Percentiles rank a stretch among this genome's conserved stretches.
These are phyloP conservation scores for Anarhynchus alexandrinus DNA, from an alignment of 2,113 vertebrate species.

Conservation along the genomic window DNA sequence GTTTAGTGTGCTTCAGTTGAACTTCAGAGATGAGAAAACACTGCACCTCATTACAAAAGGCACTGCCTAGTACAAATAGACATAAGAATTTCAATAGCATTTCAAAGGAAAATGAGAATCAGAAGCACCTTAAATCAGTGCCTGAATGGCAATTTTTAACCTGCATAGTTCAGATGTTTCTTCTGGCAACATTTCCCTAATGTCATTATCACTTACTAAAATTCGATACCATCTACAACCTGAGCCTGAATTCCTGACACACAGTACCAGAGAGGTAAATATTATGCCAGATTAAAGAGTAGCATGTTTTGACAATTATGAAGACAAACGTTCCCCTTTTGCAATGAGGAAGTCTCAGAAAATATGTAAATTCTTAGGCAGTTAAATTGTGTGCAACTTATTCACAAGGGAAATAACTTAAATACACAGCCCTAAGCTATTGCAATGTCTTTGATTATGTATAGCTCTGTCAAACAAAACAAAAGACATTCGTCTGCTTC, in stretches of 20 bases:
- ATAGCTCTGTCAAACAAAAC: neutral
- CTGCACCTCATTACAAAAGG: neutral
- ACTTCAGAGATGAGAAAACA: neutral
- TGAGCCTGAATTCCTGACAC: conserved; percentile 49
- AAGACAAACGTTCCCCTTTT: conserved; percentile 22
- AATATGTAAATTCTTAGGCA: conserved; percentile 46
- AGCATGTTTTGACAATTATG: conserved; percentile 51
- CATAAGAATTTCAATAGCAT: neutral
- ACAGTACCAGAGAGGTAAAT: conserved; percentile 23
- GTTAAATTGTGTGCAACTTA: conserved; percentile 10
- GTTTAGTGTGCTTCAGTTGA: neutral
- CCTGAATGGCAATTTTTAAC: conserved; percentile 19
- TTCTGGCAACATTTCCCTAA: conserved; percentile 12
- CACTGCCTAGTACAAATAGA: neutral
- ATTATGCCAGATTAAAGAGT: conserved; percentile 33
- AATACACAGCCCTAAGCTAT: neutral
- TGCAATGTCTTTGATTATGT: neutral
- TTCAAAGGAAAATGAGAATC: conserved; percentile 24
- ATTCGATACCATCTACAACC: conserved; percentile 47
- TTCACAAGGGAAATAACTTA: neutral
- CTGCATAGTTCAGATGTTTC: conserved; percentile 53
- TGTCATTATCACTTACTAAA: conserved; percentile 62
- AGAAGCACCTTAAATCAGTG: neutral
- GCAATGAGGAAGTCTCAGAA: conserved; percentile 44
- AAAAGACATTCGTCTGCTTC: neutral